These are phyloP conservation scores for Eurystomus glaucurus DNA, from an alignment of 2,797 vertebrate species.

Conservation along the genomic window DNA sequence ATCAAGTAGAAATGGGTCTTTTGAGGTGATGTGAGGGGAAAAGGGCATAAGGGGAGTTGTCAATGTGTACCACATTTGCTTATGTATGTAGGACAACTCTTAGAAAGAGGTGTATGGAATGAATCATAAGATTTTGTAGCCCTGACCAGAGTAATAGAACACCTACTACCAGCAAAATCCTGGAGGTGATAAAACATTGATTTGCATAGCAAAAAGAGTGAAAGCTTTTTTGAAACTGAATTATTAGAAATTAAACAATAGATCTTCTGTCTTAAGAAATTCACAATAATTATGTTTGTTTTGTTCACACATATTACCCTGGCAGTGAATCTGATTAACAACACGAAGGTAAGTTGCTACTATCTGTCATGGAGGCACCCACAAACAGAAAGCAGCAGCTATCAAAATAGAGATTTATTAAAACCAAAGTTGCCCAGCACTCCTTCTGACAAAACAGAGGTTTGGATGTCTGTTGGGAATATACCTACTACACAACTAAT, in stretches of 20 bases:
- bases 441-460: too few species aligned
- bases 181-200: neutral
- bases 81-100: fast-evolving
- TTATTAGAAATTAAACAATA: constrained; percentile 2
- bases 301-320: neutral
- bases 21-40: neutral
- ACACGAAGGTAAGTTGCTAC: neutral
- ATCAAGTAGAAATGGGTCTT: neutral
- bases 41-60: neutral
- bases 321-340: neutral
- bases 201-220: neutral
- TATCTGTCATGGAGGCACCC: too few species aligned
- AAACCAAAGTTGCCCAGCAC: too few species aligned
- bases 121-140: neutral
- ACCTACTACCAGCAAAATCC: neutral
- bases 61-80: neutral
- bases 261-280: neutral
- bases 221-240: neutral
- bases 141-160: neutral
- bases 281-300: neutral
- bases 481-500: too few species aligned
- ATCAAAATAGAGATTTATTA: too few species aligned
- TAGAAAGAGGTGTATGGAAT: neutral
- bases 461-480: too few species aligned
- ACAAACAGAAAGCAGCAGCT: too few species aligned